Base-by-base conservation (phyloP, 2,113 vertebrate genomes). In the Chaenogobius annularis region DNA sequence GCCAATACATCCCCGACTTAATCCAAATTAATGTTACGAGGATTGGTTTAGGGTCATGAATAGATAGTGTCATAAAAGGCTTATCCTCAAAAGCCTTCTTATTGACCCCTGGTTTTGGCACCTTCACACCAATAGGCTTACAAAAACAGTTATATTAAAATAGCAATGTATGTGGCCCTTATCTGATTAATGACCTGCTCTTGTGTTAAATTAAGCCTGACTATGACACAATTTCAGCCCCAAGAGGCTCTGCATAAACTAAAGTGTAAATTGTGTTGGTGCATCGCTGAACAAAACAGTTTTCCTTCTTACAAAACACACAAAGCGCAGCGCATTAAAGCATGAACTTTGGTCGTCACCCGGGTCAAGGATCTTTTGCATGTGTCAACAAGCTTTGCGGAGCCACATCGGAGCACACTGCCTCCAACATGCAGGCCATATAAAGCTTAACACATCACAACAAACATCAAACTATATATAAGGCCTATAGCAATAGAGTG, bases 271-370 rank as follows among this genome's bases (percentile, higher is more conserved):
- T 13, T 13, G 37, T 22, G 46, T 22, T 43, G 26, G 48, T 55
- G 78, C 15, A 65, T 64, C 47, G 59, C 43, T 62, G 44, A 58
- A 50, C 69, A 83, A 80, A 85, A 82, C 68, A 72, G 17, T 11
- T 62, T n/a, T 63, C 8, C 0, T 47, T 50, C 43, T 61, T 77
- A 64, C 67, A 77, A 82, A 85, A 84, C 68, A 77, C 43, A 81
- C 62, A 81, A 59, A 70, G 23, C n/a, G 46, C 13, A 5, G 17
- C 12, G 31, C 22, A 66, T 69, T 54, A 76, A 58, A 44, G 68
- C 54, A 19, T 85, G 90, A 88, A 87, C 90, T 85, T 87, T 88
- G 81, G 64, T 19, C 70, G 15, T 71, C 37, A 76, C 77, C 70
- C 77, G 52, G 47, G 79, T 69, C 68, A 85, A 66, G 23, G 79